Evolutionary conservation across 1,140 invertebrate species (phyloP).

Genomic region (Anoplolepis gracilipes): DNA sequence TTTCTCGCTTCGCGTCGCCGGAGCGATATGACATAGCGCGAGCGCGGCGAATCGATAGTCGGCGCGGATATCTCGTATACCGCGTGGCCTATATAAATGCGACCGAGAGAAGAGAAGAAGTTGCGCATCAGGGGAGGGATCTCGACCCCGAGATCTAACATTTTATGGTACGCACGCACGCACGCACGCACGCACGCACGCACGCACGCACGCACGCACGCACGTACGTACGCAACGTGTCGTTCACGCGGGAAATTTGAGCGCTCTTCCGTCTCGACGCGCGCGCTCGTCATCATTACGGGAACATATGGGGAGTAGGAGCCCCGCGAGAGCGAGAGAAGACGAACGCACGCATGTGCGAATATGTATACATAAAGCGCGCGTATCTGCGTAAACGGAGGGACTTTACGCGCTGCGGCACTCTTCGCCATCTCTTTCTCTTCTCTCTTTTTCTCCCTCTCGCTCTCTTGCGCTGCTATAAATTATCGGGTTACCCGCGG

Average conservation of each 20-base stretch:
- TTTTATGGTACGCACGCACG: conserved; percentile 26
- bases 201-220: conserved; percentile 25
- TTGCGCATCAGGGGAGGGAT: conserved; percentile 43
- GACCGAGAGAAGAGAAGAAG: conserved; percentile 6
- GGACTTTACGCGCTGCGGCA: conserved; percentile 69
- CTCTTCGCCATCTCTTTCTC: conserved; percentile 39
- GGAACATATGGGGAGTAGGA: conserved; percentile 68
- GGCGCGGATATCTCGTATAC: conserved; percentile 56
- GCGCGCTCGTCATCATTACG: conserved; percentile 69
- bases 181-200: neutral
- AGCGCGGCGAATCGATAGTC: conserved; percentile 42
- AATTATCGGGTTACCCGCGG: conserved; percentile 75
- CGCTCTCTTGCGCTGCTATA: conserved; percentile 66
- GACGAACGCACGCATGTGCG: conserved; percentile 54
- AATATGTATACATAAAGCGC: conserved; percentile 28
- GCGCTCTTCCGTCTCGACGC: conserved; percentile 72
- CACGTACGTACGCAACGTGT: conserved; percentile 37
- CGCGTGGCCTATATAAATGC: conserved; percentile 60
- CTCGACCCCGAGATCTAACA: conserved; percentile 34
- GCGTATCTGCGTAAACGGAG: conserved; percentile 57
- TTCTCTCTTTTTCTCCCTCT: neutral
- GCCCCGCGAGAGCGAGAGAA: neutral
- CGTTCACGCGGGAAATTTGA: conserved; percentile 78
- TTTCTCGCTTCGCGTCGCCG: conserved; percentile 38
- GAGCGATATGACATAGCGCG: conserved; percentile 38